Evolutionary conservation across 2,113 vertebrate species (phyloP), one percentile per base, ranked within the genome.

Genomic region (Thalassarche chlororhynchos): DNA sequence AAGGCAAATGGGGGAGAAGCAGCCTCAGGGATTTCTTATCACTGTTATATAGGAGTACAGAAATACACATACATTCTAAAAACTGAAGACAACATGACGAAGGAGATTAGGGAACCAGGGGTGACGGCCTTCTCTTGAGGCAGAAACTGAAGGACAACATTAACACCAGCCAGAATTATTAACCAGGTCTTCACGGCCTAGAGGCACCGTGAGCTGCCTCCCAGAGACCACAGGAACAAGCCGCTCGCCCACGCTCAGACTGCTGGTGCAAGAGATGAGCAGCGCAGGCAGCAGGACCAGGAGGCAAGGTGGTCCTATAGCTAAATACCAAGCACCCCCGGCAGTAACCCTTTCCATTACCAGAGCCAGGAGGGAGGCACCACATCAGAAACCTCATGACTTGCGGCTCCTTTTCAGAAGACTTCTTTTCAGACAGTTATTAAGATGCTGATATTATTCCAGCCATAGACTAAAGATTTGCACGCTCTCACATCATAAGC

Each of bases 11-110:
- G 42, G 86, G 82, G 55, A 84, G 72, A 79, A 96, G 49, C 64
- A 89, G 93, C 78, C 87, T 92, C 70, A 8, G 89, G 82, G 84
- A 44, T 75, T 72, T 81, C 89, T 78, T 90, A 84, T 57, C 85
- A 42, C 76, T 70, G 57, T 24, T 81, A 10, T 2, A 52, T 1
- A 68, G 46, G 51, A 81, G 34, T 28, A 89, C 65, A 78, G 65
- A 79, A 74, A 61, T 5, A 70, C 54, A 80, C 26, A 44, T 5
- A 26, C n/a, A 52, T 71, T 21, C 81, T 80, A 65, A 64, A 77
- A 88, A 58, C 47, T 84, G 57, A 86, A 93, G 78, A 78, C 71
- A 90, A 84, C 44, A 28, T 17, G 42, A 74, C 5, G 1, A 68
- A 61, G 54, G n/a, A 76, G 71, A 93, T 82, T 42, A 89, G n/a